Evolutionary conservation across 2,797 vertebrate species (phyloP).

Genomic region (Poecilia wingei): DNA sequence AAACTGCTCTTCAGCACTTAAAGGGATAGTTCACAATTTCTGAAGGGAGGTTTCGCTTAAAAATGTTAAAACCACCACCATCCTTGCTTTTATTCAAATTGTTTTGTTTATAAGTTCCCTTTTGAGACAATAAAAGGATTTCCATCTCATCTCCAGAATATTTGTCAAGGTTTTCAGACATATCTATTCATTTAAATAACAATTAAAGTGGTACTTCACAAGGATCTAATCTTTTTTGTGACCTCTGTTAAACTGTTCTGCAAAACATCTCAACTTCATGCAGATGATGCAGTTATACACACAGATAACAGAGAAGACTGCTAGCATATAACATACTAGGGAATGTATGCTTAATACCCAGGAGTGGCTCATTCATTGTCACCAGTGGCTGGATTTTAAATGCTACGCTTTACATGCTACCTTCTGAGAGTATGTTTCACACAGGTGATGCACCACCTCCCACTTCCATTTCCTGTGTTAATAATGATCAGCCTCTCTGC

Average conservation of each 20-base stretch:
- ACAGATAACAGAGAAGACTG: neutral
- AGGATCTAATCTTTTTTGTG: neutral
- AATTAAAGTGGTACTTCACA: neutral
- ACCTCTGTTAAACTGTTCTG: neutral
- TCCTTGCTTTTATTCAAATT: neutral
- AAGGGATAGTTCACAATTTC: conserved; percentile 2
- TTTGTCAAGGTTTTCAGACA: neutral
- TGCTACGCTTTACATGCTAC: neutral
- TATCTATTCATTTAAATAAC: neutral
- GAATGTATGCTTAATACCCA: neutral
- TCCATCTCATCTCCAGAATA: neutral
- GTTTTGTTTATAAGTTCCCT: neutral
- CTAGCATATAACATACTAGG: neutral
- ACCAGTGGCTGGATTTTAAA: neutral
- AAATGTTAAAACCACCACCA: neutral
- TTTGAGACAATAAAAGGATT: neutral
- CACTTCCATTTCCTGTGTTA: neutral
- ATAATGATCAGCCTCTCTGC: neutral
- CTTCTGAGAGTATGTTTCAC: neutral
- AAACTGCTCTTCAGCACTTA: conserved; percentile 42
- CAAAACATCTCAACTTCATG: neutral
- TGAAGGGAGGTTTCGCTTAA: neutral
- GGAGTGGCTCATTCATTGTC: neutral
- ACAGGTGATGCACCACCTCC: neutral
- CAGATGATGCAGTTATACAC: neutral